Evolutionary conservation across 2,888 invertebrate species (phyloP), one percentile per base, ranked within the genome.

Genomic region (Lucinisca nassula): DNA sequence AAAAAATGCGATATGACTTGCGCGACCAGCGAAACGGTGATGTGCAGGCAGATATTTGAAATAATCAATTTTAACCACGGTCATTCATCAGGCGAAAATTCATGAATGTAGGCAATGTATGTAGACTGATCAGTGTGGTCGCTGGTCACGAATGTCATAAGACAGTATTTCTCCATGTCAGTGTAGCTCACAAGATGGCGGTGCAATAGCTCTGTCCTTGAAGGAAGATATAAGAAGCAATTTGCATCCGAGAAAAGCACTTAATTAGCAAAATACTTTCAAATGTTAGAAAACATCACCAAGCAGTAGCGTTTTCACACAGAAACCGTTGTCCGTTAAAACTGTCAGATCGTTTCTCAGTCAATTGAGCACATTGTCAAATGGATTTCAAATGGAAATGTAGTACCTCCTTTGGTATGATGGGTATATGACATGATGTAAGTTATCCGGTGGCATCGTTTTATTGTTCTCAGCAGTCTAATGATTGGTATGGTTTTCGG

Each of bases 341-440:
- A 45, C 45, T 45, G 17, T 45, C 45, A 45, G 45, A 45, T 45
- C 45, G 45, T 45, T n/a, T 45, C 45, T 45, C 17, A 12, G 30
- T 61, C 61, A 4, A 35, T 67, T 67, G 67, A 67, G 67, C 67
- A 67, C 67, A n/a, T 67, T 55, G 27, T 61, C 4, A 8, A n/a
- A 67, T 67, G 67, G 67, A 67, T 67, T 67, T 67, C 67, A 67
- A 35, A n/a, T 55, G 55, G 55, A 55, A 55, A 55, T 55, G 55
- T 14, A 27, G 32, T 67, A 35, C 35, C 35, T 67, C 67, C 67
- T 67, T 8, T 35, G 35, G 10, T 10, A 35, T 67, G 67, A 35
- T 35, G 67, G 45, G 17, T 45, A 35, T 67, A 24, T 17, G 67
- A 67, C 35, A 67, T 67, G 67, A 67, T 4, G 67, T 35, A 67